Evolutionary conservation across 2,888 invertebrate species (phyloP), one percentile per base, ranked within the genome.

Genomic region (Conistra vaccinii): DNA sequence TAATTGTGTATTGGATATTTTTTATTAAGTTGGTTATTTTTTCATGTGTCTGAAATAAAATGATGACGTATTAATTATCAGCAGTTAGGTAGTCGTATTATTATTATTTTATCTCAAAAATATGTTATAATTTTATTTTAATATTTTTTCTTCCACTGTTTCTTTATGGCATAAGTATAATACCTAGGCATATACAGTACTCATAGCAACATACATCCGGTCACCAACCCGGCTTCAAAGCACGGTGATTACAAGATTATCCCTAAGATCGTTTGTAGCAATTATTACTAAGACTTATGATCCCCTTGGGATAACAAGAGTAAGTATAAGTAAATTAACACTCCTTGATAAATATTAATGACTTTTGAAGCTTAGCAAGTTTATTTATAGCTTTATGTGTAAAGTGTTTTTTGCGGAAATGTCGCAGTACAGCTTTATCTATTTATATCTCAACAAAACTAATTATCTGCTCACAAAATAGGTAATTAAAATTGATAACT

Each of bases 251-350:
- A 71, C 51, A 62, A 72, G 80, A 62, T 80, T 72, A 80, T 67
- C 61, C 51, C 26, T 57, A 79, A 79, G 62, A 80, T 83, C 80
- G 17, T 83, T 83, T 72, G 83, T 83, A 79, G 72, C 73, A 80
- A 83, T 83, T 80, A 83, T 67, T 62, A 72, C 66, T 71, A 78
- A 80, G 80, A 79, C 80, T 55, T 78, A 70, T 32, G 32, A 67
- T 62, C 66, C 80, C 14, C 3, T 70, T 53, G 66, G 61, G 80
- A 71, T 71, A 60, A 39, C 73, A 66, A 66, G 57, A 65, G 79
- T 80, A 53, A 63, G 66, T 72, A 57, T 79, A 67, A 83, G 68
- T 69, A 80, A 84, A 80, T 81, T 73, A 84, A 73, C 65, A 65
- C 32, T 53, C 42, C 65, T 26, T 76, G 63, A 81, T 81, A 58